Evolutionary conservation across 2,888 invertebrate species (phyloP), one percentile per base, ranked within the genome.

Genomic region (Pecten maximus): DNA sequence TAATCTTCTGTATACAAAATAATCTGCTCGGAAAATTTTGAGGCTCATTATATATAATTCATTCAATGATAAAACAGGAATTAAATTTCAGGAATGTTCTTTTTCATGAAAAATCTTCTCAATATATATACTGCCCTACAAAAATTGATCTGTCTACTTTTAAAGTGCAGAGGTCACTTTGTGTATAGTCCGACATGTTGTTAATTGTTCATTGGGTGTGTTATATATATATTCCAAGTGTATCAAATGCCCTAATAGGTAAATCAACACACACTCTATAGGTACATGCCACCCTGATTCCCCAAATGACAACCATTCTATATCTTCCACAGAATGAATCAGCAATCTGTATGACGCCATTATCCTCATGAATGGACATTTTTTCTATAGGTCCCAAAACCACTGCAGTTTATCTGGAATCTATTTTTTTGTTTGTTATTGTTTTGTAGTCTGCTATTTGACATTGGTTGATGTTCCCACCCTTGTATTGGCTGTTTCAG

Each of bases 391-490:
- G 2, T 74, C 74, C 35, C 74, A 74, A 23, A 74, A 28, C 74
- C 35, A 35, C 6, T 74, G 74, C 28, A 28, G 28, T 74, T 74
- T 74, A 74, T 74, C 74, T 74, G 74, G 28, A 35, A 74, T 74
- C 74, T 74, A 35, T 74, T 74, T 74, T 15, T 74, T 35, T 28
- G 74, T 74, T 74, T 74, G 74, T 74, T 74, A 74, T 74, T 74
- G 74, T 74, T 74, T 74, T 74, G 35, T 6, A 28, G 74, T 74
- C 74, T 74, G 74, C 6, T 60, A 60, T 60, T 2, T 23, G 35
- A 74, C 74, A 74, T 35, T 28, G 28, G 35, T 28, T 8, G 35
- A 74, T 28, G 74, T 74, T 74, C 74, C 74, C 74, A 74, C 74
- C 74, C 74, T 74, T 28, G 28, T 74, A 35, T 74, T 10, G 2